A percentile compares a stretch with the other conserved stretches of the same genome.
Conservation (phyloP, 2,888 invertebrate genomes). For the Rotaria socialis region DNA sequence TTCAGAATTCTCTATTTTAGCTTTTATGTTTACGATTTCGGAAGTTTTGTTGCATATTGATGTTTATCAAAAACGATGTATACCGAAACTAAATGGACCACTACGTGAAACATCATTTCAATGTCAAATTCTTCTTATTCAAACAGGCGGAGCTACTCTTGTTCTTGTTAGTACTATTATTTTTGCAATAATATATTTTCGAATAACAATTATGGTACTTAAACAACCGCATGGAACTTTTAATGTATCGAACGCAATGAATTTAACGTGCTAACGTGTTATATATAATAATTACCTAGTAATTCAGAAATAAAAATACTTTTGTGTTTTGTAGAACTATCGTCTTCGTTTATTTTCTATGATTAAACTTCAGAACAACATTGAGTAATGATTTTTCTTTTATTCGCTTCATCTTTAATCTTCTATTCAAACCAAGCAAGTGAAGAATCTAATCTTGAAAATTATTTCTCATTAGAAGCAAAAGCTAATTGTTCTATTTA, state of each 20-base stretch:
- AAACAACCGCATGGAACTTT: conserved; percentile 26
- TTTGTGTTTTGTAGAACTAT: background rate
- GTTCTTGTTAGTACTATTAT: background rate
- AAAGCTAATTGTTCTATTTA: no score
- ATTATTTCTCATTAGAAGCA: no score
- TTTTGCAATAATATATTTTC: background rate
- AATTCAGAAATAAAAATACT: background rate
- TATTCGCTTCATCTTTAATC: no score
- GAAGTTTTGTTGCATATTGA: background rate
- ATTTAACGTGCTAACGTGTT: background rate
- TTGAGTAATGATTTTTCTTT: background rate
- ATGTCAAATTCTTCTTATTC: background rate
- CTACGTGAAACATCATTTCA: background rate
- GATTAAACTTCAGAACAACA: background rate
- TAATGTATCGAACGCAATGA: background rate
- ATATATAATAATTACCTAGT: background rate
- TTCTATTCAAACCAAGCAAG: no score
- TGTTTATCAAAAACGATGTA: background rate
- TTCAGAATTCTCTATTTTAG: background rate
- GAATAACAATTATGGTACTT: background rate
- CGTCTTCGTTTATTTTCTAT: background rate
- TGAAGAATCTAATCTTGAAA: no score
- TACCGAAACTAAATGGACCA: background rate
- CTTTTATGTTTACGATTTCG: background rate
- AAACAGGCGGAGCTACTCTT: background rate